Base-by-base conservation (phyloP, 2,797 vertebrate species). In the Todus mexicanus region DNA sequence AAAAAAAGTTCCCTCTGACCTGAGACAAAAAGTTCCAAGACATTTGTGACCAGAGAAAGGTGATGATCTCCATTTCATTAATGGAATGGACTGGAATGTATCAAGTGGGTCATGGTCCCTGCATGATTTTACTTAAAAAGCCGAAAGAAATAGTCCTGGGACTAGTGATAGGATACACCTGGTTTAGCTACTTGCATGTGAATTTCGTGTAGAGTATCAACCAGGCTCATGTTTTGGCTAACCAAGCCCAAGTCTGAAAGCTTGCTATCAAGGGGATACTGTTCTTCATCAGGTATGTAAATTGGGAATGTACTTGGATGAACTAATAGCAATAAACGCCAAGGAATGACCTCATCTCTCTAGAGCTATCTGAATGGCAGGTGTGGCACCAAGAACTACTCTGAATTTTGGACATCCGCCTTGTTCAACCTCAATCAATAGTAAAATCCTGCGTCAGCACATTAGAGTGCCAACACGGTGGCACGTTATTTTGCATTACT, bases 341-440 rank as follows among this genome's bases (percentile, higher is more conserved):
- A 94, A 90, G 43, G 22, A 93, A 88, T 92, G 57, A 95, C 33
- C 56, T 90, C 77, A 93, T 51, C 60, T 84, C 3, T 64, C 29
- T 81, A 63, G 16, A 93, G 47, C 17, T 90, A 89, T 56, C 81
- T 93, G 84, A 68, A 81, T 59, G 51, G 71, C 61, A 92, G 90
- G 72, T 48, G 37, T 88, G 73, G 70, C 88, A 90, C 15, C 43
- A 59, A 68, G 56, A 63, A 59, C 26, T 70, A 82, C 48, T 40
- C 27, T 33, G 21, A 69, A n/a, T 60, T 83, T 93, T 91, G 74
- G 75, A 86, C 13, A 80, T 37, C 45, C 87, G 90, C 89, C 90
- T 79, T 35, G 26, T 72, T 84, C 72, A 84, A 91, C 69, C 45
- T 54, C 75, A 84, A 60, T 64, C 72, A 93, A 53, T 3, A 56